These are phyloP conservation scores for Electrona antarctica DNA, from an alignment of 2,113 vertebrate species.

Conservation along the genomic window DNA sequence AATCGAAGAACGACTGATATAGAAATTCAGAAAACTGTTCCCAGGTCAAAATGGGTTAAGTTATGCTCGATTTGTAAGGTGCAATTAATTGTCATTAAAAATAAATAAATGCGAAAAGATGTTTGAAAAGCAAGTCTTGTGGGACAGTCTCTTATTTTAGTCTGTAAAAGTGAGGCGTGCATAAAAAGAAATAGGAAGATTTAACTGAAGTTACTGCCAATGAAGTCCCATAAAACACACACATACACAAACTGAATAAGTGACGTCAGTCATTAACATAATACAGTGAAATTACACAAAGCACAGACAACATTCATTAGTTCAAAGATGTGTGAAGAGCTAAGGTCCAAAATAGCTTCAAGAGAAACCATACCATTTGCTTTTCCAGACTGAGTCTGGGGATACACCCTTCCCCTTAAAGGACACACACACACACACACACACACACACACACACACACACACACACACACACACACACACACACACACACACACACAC, in stretches of 20 bases:
- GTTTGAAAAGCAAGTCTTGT: not conserved
- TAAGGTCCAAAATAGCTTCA: constrained; percentile 22
- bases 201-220: constrained; percentile 1
- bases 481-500: not conserved
- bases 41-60: no score
- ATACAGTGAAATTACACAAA: constrained; percentile 6
- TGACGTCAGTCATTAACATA: not conserved
- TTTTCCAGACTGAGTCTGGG: constrained; percentile 46
- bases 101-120: not conserved
- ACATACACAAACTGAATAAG: not conserved
- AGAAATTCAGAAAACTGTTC: no score
- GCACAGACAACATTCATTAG: constrained; percentile 6
- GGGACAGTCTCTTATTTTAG: not conserved
- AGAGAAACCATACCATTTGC: constrained; percentile 21
- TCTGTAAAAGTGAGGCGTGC: constrained; percentile 1
- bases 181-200: not conserved
- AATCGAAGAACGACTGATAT: no score
- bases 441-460: no score
- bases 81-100: not conserved
- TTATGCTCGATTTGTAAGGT: not conserved
- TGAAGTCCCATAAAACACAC: constrained; percentile 7
- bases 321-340: constrained; percentile 18
- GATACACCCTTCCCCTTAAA: constrained; percentile 37
- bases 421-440: not conserved
- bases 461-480: not conserved